These are phyloP conservation scores for Tetragonisca angustula DNA, from an alignment of 2,888 invertebrate genomes.

Conservation along the genomic window DNA sequence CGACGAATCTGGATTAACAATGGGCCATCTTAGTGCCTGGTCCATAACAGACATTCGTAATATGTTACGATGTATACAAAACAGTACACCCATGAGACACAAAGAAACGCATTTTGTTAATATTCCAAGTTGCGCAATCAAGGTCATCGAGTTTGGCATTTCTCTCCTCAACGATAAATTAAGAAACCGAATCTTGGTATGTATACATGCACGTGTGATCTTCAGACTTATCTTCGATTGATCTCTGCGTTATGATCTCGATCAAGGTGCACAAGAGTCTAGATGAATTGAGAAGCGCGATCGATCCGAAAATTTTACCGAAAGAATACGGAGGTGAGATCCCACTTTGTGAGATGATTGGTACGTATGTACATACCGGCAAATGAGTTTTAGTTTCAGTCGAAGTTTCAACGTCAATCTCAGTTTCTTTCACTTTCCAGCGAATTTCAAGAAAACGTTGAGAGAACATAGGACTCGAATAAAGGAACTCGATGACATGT, in stretches of 20 bases:
- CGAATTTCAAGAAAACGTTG: constrained; percentile 87
- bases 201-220: constrained; percentile 57
- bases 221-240: no score
- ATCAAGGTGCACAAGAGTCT: constrained; percentile 89
- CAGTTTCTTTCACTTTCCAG: constrained; percentile 65
- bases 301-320: constrained; percentile 91
- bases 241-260: neutral
- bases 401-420: neutral
- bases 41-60: constrained; percentile 91
- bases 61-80: constrained; percentile 92
- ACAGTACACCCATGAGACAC: constrained; percentile 95
- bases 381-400: neutral
- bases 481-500: constrained; percentile 91
- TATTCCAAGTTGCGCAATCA: constrained; percentile 92
- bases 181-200: constrained; percentile 91
- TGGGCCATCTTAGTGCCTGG: constrained; percentile 94
- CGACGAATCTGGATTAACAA: constrained; percentile 92
- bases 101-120: constrained; percentile 95
- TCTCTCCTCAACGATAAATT: constrained; percentile 93
- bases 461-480: constrained; percentile 88
- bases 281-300: constrained; percentile 89
- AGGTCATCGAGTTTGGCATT: constrained; percentile 93
- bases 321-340: constrained; percentile 95
- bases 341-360: constrained; percentile 92
- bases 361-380: constrained; percentile 77